These are phyloP conservation scores for Aldrovandia affinis DNA, from an alignment of 2,797 vertebrate genomes.

Conservation along the genomic window DNA sequence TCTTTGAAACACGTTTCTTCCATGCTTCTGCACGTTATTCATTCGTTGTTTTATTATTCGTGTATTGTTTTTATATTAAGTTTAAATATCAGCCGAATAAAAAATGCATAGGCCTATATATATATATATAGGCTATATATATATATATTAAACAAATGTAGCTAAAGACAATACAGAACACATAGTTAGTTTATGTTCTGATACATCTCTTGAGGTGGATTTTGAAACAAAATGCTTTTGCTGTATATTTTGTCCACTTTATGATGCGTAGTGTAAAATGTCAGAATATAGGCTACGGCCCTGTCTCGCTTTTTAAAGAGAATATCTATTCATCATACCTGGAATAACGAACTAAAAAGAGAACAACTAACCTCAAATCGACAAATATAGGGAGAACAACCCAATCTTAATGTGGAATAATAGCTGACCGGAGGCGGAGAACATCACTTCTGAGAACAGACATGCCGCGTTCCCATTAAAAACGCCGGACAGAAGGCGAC, in stretches of 20 bases:
- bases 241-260: neutral
- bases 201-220: too few species aligned
- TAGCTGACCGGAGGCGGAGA: neutral
- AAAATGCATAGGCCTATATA: too few species aligned
- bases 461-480: constrained; percentile 47
- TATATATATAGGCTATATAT: too few species aligned
- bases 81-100: too few species aligned
- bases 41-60: neutral
- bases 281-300: neutral
- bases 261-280: neutral
- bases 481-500: constrained; percentile 57
- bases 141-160: too few species aligned
- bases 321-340: neutral
- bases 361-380: neutral
- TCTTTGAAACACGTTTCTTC: too few species aligned
- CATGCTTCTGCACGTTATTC: neutral
- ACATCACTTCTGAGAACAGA: neutral
- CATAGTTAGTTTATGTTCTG: too few species aligned
- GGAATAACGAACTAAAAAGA: neutral
- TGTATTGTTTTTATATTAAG: neutral
- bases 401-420: neutral
- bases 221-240: neutral
- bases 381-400: neutral
- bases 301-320: neutral
- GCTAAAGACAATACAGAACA: too few species aligned